These are phyloP conservation scores for Ditylenchus dipsaci DNA, from an alignment of 1,140 invertebrate species.

Conservation along the genomic window DNA sequence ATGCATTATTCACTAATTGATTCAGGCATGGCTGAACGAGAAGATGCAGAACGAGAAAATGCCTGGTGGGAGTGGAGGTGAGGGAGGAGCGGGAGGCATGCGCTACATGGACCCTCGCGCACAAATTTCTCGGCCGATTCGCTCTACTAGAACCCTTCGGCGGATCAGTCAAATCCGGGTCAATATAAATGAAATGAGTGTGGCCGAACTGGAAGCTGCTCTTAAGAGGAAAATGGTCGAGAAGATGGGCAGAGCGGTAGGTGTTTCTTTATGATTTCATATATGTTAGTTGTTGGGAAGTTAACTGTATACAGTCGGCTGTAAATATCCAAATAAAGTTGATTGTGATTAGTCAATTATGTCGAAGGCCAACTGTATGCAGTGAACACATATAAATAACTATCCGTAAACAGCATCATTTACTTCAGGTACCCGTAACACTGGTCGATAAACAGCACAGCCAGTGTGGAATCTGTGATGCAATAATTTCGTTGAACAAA, in stretches of 20 bases:
- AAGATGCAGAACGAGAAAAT: constrained; percentile 16
- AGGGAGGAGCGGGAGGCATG: too few relatives aligned
- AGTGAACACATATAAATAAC: too few relatives aligned
- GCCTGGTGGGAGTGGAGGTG: neutral
- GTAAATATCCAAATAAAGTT: too few relatives aligned
- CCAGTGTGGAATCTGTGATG: constrained; percentile 52
- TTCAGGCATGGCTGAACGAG: constrained; percentile 38
- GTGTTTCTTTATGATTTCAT: neutral
- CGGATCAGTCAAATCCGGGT: constrained; percentile 52
- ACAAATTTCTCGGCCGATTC: constrained; percentile 32
- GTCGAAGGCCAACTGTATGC: too few relatives aligned
- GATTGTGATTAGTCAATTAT: too few relatives aligned
- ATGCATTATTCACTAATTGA: neutral
- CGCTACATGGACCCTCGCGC: neutral
- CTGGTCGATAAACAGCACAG: constrained; percentile 57
- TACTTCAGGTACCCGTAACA: constrained; percentile 48
- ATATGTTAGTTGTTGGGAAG: too few relatives aligned
- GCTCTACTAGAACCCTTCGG: constrained; percentile 34
- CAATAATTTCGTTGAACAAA: constrained; percentile 55
- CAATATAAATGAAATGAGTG: constrained; percentile 50
- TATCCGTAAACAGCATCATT: neutral
- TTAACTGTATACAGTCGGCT: too few relatives aligned
- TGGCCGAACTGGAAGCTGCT: constrained; percentile 46
- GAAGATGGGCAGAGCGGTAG: constrained; percentile 53
- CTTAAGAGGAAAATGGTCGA: constrained; percentile 56